These are phyloP conservation scores for Drosophila ficusphila DNA, from an alignment of 1,140 invertebrate genomes.

Conservation along the genomic window DNA sequence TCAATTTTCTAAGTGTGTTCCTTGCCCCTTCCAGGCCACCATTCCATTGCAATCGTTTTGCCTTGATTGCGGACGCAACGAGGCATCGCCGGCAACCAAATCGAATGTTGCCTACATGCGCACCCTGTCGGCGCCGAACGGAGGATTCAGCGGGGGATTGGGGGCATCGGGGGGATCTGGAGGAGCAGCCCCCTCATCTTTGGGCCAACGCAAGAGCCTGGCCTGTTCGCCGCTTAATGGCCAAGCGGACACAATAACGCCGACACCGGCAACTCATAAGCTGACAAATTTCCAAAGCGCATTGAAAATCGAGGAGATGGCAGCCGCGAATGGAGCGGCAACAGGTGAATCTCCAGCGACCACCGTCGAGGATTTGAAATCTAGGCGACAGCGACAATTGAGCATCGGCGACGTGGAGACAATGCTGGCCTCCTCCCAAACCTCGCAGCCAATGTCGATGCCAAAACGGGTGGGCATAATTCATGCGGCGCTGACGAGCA, in stretches of 20 bases:
- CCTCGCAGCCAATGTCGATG: slow-evolving; percentile 62
- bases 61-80: slow-evolving; percentile 81
- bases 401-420: slow-evolving; percentile 67
- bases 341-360: slow-evolving; percentile 44
- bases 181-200: slow-evolving; percentile 1
- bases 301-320: slow-evolving; percentile 81
- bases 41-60: slow-evolving; percentile 84
- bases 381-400: slow-evolving; percentile 79
- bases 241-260: slow-evolving; percentile 43
- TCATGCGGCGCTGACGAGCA: slow-evolving; percentile 71
- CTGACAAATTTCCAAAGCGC: slow-evolving; percentile 83
- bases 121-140: slow-evolving; percentile 77
- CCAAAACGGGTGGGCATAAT: slow-evolving; percentile 83
- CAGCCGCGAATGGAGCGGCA: slow-evolving; percentile 32
- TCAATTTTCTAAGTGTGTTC: slow-evolving; percentile 19
- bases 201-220: slow-evolving; percentile 72
- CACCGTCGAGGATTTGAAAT: slow-evolving; percentile 68
- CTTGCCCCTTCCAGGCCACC: slow-evolving; percentile 70
- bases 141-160: slow-evolving; percentile 8
- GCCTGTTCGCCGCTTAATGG: slow-evolving; percentile 59
- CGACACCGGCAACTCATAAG: slow-evolving; percentile 67
- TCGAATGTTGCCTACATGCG: slow-evolving; percentile 75
- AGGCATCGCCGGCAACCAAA: slow-evolving; percentile 55
- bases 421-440: slow-evolving; percentile 33
- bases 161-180: slow-evolving; percentile 1